Base-by-base conservation (phyloP, 2,113 vertebrate genomes). In the Electrona antarctica region DNA sequence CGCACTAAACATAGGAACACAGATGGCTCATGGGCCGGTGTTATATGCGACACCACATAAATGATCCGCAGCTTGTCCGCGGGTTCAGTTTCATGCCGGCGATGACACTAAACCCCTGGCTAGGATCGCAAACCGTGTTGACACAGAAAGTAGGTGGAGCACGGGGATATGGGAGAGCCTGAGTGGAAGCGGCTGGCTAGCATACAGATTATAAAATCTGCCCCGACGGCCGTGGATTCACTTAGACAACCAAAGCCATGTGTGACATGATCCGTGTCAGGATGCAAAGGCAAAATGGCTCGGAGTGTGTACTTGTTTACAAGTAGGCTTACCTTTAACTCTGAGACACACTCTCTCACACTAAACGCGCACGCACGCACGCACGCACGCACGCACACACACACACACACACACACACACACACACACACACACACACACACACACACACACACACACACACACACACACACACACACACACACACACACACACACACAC, bases 11-110 rank as follows among this genome's bases (percentile, higher is more conserved):
- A 29, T 14, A 51, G 64, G 12, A 41, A 70, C 69, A 67, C 65
- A 87, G 60, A 76, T 76, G 78, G 59, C 47, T 69, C 48, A 3
- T 33, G 64, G 56, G 59, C 69, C 50, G 14, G 41, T 57, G 69
- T 74, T 70, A 67, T 2, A 33, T 41, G 47, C 52, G 45, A 67
- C 67, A 56, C 52, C 57, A 3, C 14, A 10, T 41, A 55, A 47
- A 80, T 78, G 66, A 56, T 59, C 47, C 61, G 69, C 49, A 65
- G 29, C 48, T 65, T n/a, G 61, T 66, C 46, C 46, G 45, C 15
- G 60, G 64, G 15, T 15, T 50, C 65, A 66, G 59, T 63, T 63
- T 76, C 70, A 74, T 1, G 65, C 29, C 63, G 10, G 33, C 7
- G 33, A 6, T 41, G 33, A 41, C 33, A 41, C 33, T 41, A 41